These are phyloP conservation scores for Rhinogobio ventralis DNA, from an alignment of 2,797 vertebrate species.

Conservation along the genomic window DNA sequence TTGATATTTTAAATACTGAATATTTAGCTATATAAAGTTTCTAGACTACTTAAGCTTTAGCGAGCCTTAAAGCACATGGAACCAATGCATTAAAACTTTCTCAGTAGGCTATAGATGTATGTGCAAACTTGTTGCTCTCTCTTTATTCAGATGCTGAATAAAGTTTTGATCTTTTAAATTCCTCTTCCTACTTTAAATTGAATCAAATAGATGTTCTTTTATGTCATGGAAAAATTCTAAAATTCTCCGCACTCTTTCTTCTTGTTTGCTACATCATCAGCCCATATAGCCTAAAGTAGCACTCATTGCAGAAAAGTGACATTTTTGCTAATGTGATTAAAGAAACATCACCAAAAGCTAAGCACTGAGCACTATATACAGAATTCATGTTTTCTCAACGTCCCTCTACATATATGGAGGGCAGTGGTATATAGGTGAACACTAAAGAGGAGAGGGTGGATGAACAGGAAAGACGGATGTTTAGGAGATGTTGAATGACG, in stretches of 20 bases:
- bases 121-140: conserved; percentile 9
- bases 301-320: neutral
- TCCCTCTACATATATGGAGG: neutral
- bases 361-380: neutral
- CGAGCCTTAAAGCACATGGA: neutral
- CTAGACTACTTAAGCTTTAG: neutral
- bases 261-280: neutral
- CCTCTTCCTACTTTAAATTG: neutral
- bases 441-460: neutral
- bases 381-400: neutral
- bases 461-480: neutral
- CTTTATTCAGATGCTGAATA: neutral
- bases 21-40: neutral
- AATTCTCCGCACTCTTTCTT: neutral
- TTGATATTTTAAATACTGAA: neutral
- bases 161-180: neutral
- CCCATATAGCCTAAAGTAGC: neutral
- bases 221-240: neutral
- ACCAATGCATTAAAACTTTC: neutral
- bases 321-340: neutral
- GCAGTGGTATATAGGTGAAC: neutral
- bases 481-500: neutral
- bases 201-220: neutral
- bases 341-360: neutral
- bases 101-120: neutral